Evolutionary conservation across 2,797 vertebrate species (phyloP).

Genomic region (Gymnoscopelus braueri): DNA sequence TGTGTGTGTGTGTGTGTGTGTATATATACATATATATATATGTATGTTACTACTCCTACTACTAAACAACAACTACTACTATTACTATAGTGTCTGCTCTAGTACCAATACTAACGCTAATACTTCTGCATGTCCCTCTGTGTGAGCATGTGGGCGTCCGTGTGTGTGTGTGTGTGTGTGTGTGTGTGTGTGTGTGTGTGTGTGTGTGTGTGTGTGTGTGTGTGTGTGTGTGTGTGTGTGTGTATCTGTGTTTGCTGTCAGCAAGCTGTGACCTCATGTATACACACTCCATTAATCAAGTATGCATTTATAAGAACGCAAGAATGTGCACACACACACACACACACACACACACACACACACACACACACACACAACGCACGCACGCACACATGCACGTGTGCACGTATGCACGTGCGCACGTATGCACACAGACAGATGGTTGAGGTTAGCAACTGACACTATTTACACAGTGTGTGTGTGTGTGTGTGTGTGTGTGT

Average conservation of each 20-base stretch:
- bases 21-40: no score
- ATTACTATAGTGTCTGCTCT: no score
- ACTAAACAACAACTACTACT: no score
- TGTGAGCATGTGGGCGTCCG: slow-evolving; percentile 1
- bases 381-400: not conserved
- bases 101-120: no score
- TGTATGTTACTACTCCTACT: no score
- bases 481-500: no score
- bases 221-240: slow-evolving; percentile 4
- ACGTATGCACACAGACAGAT: slow-evolving; percentile 12
- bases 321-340: not conserved
- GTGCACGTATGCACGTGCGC: not conserved
- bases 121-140: not conserved
- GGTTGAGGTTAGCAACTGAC: no score
- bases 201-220: slow-evolving; percentile 17
- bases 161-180: not conserved
- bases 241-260: no score
- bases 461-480: no score
- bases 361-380: not conserved
- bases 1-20: no score
- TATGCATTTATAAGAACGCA: not conserved
- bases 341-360: not conserved
- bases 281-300: slow-evolving; percentile 4
- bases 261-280: no score
- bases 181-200: not conserved